A percentile compares a stretch with the other conserved stretches of the same genome.
Evolutionary conservation across 2,797 vertebrate genomes (phyloP).

Genomic region (Sebastes taczanowskii): DNA sequence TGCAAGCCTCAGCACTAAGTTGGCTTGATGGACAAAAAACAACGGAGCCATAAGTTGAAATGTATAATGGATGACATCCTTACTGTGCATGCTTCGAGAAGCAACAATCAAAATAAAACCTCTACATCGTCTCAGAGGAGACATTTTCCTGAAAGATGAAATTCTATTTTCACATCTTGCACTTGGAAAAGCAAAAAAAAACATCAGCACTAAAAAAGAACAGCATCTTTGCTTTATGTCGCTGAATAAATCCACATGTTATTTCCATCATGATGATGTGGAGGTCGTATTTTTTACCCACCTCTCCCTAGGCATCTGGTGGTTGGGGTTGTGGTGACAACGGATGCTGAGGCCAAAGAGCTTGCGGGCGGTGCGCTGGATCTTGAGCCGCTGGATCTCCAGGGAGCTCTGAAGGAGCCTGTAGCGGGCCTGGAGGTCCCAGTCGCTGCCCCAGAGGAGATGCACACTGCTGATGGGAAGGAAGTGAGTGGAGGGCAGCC

Average conservation of each 20-base stretch:
- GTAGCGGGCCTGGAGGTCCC: slow-evolving; percentile 98
- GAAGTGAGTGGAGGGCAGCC: slow-evolving; percentile 96
- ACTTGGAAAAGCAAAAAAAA: background rate
- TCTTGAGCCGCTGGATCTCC: slow-evolving; percentile 93
- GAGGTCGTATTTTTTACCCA: slow-evolving; percentile 69
- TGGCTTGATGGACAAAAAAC: slow-evolving; percentile 72
- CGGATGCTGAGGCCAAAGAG: slow-evolving; percentile 97
- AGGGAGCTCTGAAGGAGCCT: slow-evolving; percentile 95
- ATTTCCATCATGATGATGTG: background rate
- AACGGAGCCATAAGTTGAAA: slow-evolving; percentile 60
- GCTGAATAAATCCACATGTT: slow-evolving; percentile 13
- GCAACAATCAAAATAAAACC: slow-evolving; percentile 47
- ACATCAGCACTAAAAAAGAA: background rate
- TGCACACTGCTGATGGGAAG: slow-evolving; percentile 97
- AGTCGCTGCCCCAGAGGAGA: slow-evolving; percentile 98
- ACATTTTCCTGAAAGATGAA: slow-evolving; percentile 9
- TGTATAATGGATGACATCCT: slow-evolving; percentile 65
- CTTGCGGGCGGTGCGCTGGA: slow-evolving; percentile 96
- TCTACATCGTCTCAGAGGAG: slow-evolving; percentile 10
- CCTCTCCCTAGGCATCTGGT: slow-evolving; percentile 99
- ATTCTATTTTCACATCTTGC: slow-evolving; percentile 3
- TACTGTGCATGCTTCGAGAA: slow-evolving; percentile 29
- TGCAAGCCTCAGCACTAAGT: slow-evolving; percentile 74
- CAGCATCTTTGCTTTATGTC: background rate
- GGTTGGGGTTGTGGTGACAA: slow-evolving; percentile 98